Percentiles rank a stretch among this genome's conserved stretches.
These are phyloP conservation scores for Cossypha polioptera DNA, from an alignment of 2,797 vertebrate genomes.

Conservation along the genomic window DNA sequence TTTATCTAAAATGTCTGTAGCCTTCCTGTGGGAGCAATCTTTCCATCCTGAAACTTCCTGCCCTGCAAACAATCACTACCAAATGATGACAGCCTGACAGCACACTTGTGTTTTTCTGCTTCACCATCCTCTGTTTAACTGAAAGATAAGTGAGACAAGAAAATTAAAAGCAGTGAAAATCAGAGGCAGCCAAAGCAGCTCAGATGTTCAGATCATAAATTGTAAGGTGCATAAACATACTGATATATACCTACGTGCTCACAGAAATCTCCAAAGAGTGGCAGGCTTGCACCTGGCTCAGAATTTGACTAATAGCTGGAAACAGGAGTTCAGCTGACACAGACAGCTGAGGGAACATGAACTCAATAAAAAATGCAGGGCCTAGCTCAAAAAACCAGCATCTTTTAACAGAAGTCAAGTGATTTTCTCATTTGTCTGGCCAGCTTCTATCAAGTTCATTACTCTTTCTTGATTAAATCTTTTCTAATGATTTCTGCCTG, in stretches of 20 bases:
- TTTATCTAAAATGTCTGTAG: not conserved
- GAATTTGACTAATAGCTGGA: not conserved
- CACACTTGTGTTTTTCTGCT: not conserved
- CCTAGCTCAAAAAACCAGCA: not conserved
- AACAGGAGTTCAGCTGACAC: not conserved
- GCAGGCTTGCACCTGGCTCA: not conserved
- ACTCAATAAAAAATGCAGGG: not conserved
- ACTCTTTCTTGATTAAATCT: constrained; percentile 61
- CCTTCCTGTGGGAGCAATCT: not conserved
- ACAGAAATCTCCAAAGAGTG: not conserved
- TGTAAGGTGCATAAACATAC: not conserved
- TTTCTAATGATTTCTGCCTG: constrained; percentile 36
- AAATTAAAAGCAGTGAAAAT: not conserved
- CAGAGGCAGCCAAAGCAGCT: not conserved
- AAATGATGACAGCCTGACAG: not conserved
- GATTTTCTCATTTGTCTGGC: constrained; percentile 32
- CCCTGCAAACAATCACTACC: not conserved
- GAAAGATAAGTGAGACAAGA: not conserved
- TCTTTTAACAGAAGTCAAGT: not conserved
- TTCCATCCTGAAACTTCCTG: not conserved
- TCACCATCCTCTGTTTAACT: not conserved
- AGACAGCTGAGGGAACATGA: not conserved
- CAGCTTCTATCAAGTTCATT: constrained; percentile 30
- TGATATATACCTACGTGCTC: not conserved
- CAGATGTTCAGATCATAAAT: not conserved